A percentile compares a stretch with the other conserved stretches of the same genome.
These are phyloP conservation scores for Cololabis saira DNA, from an alignment of 2,113 vertebrate genomes.

Conservation along the genomic window DNA sequence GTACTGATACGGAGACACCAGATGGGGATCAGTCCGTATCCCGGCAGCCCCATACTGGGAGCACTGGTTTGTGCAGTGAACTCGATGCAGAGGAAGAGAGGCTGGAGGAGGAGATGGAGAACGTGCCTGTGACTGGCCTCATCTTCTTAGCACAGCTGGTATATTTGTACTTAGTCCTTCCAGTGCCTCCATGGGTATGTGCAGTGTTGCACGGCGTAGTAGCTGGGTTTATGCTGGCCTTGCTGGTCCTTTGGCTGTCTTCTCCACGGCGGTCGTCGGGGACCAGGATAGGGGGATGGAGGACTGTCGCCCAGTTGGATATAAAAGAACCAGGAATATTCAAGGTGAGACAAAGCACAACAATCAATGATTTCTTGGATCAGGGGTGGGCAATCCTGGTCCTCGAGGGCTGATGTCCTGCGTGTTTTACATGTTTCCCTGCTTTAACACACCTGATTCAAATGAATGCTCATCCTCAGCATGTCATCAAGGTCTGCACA, in stretches of 20 bases:
- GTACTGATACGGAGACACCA: conserved; percentile 84
- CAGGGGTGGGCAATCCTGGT: too few species aligned
- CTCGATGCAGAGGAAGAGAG: conserved; percentile 80
- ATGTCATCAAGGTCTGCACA: too few species aligned
- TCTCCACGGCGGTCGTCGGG: conserved; percentile 78
- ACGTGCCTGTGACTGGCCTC: conserved; percentile 87
- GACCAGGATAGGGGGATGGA: conserved; percentile 51
- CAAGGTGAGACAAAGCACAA: conserved; percentile 82
- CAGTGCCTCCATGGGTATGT: conserved; percentile 88
- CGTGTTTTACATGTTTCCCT: too few species aligned
- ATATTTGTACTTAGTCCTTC: conserved; percentile 92
- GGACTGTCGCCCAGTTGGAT: conserved; percentile 81
- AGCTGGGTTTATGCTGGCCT: conserved; percentile 90
- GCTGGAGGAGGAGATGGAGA: conserved; percentile 66
- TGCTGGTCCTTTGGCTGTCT: conserved; percentile 92
- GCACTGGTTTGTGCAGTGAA: conserved; percentile 80
- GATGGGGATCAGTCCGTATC: conserved; percentile 73
- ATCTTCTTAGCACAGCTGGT: conserved; percentile 87
- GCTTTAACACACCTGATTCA: too few species aligned
- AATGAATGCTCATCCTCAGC: too few species aligned
- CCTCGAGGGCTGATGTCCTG: too few species aligned
- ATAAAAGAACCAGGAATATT: conserved; percentile 93
- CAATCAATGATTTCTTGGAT: background rate
- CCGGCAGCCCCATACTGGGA: conserved; percentile 71
- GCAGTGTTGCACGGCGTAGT: conserved; percentile 89